Evolutionary conservation across 1,140 invertebrate genomes (phyloP), one percentile per base, ranked within the genome.

Genomic region (Hestina assimilis): DNA sequence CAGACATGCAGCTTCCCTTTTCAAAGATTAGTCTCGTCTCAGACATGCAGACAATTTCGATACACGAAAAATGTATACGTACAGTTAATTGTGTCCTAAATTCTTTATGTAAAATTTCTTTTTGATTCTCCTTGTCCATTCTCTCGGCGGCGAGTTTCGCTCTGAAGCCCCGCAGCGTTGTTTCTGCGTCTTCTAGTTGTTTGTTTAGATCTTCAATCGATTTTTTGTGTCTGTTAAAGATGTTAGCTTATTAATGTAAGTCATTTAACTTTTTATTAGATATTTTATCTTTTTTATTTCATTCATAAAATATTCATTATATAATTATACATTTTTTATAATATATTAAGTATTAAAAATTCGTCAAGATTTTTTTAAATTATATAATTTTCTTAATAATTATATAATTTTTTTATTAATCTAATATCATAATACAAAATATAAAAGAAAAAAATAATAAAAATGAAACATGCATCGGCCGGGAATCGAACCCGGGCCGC

Each of bases 401-500:
- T 8, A 3, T 28, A 28, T 2, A 12, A 12, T 0, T 0, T 29
- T n/a, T n/a, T n/a, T 38, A n/a, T 40, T 5, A 20, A 40, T 0
- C 8, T 15, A 9, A 1, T 40, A 40, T 2, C 1, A 31, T 31
- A 4, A 20, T 33, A 12, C 7, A 28, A 6, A 59, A 28, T 33
- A 21, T 46, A 23, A 35, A 53, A 48, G 38, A 48, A 40, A 60
- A 65, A 48, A 60, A 59, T 9, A 23, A 12, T 29, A 65, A 76
- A 76, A 82, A 84, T 75, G 78, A 72, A 41, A 23, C 0, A 59
- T 92, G 91, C 91, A 92, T 92, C 93, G 93, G 92, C 93, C 94
- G 93, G 93, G 93, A 95, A 95, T 95, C 93, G 94, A 95, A 95
- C 94, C 94, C 94, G 94, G 94, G 93, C 92, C 94, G 92, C 94